These are phyloP conservation scores for Ovibos moschatus DNA, from an alignment of 2,113 vertebrate genomes.

Conservation along the genomic window DNA sequence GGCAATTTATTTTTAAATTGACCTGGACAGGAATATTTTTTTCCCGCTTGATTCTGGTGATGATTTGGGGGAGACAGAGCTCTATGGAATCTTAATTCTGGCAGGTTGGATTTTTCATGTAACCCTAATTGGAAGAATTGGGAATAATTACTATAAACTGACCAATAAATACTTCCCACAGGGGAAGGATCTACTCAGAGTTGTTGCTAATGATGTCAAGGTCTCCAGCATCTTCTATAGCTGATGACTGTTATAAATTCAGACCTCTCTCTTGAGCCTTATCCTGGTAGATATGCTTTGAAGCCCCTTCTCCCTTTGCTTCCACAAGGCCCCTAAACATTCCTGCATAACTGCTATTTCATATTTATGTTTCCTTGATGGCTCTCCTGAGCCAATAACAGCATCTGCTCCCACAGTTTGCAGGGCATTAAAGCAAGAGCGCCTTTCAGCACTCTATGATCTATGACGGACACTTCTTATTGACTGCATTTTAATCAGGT, in stretches of 20 bases:
- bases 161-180: slow-evolving; percentile 35
- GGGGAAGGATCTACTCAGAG: background rate
- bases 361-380: slow-evolving; percentile 63
- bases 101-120: slow-evolving; percentile 40
- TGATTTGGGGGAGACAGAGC: background rate
- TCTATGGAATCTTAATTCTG: slow-evolving; percentile 38
- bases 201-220: slow-evolving; percentile 18
- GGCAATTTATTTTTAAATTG: slow-evolving; percentile 56
- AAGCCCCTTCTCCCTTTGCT: slow-evolving; percentile 31
- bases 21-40: background rate
- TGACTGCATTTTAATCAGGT: slow-evolving; percentile 37
- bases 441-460: background rate
- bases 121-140: slow-evolving; percentile 49
- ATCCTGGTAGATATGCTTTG: slow-evolving; percentile 10
- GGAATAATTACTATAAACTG: slow-evolving; percentile 38
- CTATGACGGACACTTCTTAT: background rate
- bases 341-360: slow-evolving; percentile 56
- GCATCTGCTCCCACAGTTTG: slow-evolving; percentile 58
- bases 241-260: slow-evolving; percentile 22
- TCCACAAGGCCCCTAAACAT: slow-evolving; percentile 7
- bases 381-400: slow-evolving; percentile 35
- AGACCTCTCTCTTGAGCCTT: slow-evolving; percentile 16
- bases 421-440: slow-evolving; percentile 18
- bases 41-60: background rate
- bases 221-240: slow-evolving; percentile 17